Conservation (phyloP, 2,797 vertebrate species). For the Chromobotia macracanthus region DNA sequence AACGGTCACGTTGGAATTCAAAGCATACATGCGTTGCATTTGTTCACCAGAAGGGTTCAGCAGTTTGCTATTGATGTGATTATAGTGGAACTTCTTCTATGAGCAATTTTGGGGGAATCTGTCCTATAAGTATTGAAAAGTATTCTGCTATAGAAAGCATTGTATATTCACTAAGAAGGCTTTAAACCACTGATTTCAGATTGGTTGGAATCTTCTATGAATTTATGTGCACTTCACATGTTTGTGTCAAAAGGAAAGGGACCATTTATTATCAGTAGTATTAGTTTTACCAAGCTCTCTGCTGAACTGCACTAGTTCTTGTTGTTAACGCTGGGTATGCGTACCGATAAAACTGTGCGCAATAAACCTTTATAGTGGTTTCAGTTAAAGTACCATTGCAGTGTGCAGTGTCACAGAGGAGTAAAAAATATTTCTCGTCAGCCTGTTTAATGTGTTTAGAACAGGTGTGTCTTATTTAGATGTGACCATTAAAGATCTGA, state of each 20-base stretch:
- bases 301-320: slow-evolving; percentile 26
- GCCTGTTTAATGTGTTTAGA: neutral
- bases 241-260: slow-evolving; percentile 53
- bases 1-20: slow-evolving; percentile 30
- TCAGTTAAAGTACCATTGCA: neutral
- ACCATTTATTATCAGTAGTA: slow-evolving; percentile 59
- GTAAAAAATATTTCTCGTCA: neutral
- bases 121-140: slow-evolving; percentile 23
- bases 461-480: slow-evolving; percentile 29
- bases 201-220: slow-evolving; percentile 61
- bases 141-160: slow-evolving; percentile 39
- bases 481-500: slow-evolving; percentile 47
- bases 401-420: slow-evolving; percentile 6
- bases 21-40: slow-evolving; percentile 16
- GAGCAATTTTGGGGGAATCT: neutral
- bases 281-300: slow-evolving; percentile 38
- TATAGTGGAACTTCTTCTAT: neutral
- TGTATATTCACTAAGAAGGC: slow-evolving; percentile 34
- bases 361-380: slow-evolving; percentile 6
- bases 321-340: slow-evolving; percentile 17
- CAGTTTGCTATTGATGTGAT: neutral
- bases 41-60: neutral
- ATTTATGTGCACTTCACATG: slow-evolving; percentile 44
- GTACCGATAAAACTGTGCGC: slow-evolving; percentile 21
- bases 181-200: slow-evolving; percentile 57